Base-by-base conservation (phyloP, 2,113 vertebrate genomes). In the Percopsis transmontana region DNA sequence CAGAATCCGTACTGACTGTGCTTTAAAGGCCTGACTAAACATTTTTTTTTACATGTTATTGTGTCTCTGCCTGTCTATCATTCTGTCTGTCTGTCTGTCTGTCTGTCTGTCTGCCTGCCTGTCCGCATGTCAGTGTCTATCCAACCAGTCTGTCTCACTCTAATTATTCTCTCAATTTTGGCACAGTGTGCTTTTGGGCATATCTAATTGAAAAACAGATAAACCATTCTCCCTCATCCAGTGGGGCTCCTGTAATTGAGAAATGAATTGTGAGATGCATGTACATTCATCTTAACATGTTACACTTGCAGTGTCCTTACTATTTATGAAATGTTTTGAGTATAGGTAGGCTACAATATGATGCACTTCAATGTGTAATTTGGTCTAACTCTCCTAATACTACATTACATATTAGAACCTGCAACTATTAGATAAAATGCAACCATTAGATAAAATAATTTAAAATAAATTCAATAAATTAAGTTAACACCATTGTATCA, bases 191-290 rank as follows among this genome's bases (percentile, higher is more conserved):
- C 72, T 74, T 79, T 80, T 66, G 70, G 84, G 85, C 83, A 83
- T 63, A 61, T 82, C 68, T 85, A 88, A 88, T 88, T 88, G 84
- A 76, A 84, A 79, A 87, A 87, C 87, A 82, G 85, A 87, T 70
- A 72, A 77, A 89, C 72, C n/a, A 56, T 63, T 79, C 71, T 76
- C 72, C 70, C 24, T 51, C 72, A 77, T 83, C 82, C 87, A 70
- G 74, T 66, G 83, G 81, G 81, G 85, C 79, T 84, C 79, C 72
- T 82, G 76, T 78, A 82, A 83, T 79, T 76, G 77, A 83, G 83
- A 86, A 81, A 70, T 64, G 83, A 79, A 85, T 87, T 83, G 86
- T 87, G 85, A n/a, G n/a, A n/a, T n/a, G n/a, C n/a, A n/a, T n/a
- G 13, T 45, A 45, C 42, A 1, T 5, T 45, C 13, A 47, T 47